phyloP scores from a whole-genome alignment of 2,113 vertebrate genomes.

The Laticauda colubrina region DNA sequence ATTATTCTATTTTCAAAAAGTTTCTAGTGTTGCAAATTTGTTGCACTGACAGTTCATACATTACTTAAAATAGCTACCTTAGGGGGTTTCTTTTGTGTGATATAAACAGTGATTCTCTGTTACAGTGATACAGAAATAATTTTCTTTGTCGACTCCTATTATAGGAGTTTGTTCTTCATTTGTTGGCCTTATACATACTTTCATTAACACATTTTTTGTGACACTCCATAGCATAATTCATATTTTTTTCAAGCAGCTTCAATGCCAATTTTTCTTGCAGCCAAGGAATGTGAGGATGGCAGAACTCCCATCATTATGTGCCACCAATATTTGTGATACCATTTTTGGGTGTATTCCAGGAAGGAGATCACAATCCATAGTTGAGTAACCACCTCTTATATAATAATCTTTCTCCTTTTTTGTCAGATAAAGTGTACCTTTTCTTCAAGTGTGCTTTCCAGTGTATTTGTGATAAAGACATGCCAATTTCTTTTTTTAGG shows the following conservation, averaged over 20 bases:
- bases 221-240: not conserved
- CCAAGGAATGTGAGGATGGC: not conserved
- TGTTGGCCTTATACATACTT: not conserved
- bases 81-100: not conserved
- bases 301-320: not conserved
- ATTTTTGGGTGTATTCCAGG: not conserved
- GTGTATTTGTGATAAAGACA: not conserved
- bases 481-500: not conserved
- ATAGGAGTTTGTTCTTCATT: not conserved
- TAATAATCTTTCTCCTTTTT: not conserved
- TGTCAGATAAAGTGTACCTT: not conserved
- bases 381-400: not conserved
- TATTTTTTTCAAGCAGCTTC: not conserved
- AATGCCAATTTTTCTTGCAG: not conserved
- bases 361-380: not conserved
- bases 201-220: not conserved
- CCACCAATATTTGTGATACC: not conserved
- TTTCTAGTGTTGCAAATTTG: not conserved
- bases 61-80: not conserved
- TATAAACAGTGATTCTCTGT: not conserved
- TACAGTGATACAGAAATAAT: not conserved
- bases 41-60: not conserved
- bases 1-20: not conserved
- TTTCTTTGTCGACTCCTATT: not conserved
- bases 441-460: not conserved